A percentile compares a stretch with the other conserved stretches of the same genome.
These are phyloP conservation scores for Neodiprion pinetum DNA, from an alignment of 1,140 invertebrate species.

Conservation along the genomic window DNA sequence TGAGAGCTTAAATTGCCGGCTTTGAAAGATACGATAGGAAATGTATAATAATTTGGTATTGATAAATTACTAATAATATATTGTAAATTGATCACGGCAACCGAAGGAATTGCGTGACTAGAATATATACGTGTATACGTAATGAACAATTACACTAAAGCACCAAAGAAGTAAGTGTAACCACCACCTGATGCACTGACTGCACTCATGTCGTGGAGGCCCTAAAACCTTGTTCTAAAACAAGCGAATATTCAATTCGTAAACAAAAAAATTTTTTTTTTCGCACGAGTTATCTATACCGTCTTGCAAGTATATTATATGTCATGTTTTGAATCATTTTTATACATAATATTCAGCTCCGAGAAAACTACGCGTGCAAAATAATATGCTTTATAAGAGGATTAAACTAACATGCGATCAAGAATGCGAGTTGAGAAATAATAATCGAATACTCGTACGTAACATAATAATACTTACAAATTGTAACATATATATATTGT, in stretches of 20 bases:
- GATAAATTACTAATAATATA: neutral
- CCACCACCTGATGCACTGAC: too few species aligned
- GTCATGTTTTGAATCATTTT: neutral
- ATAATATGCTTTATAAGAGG: neutral
- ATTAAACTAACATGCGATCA: neutral
- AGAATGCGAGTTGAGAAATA: neutral
- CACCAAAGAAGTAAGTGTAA: neutral
- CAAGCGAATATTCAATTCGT: neutral
- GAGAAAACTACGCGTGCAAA: neutral
- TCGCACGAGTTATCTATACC: neutral
- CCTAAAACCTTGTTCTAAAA: neutral
- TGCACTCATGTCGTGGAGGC: neutral
- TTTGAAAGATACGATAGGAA: too few species aligned
- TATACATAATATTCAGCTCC: neutral
- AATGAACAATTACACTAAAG: neutral
- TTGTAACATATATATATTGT: neutral
- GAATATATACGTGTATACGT: neutral
- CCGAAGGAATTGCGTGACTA: neutral
- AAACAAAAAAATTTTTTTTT: neutral
- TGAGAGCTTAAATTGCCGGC: neutral
- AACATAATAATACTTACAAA: neutral
- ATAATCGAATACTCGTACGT: neutral
- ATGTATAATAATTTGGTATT: too few species aligned
- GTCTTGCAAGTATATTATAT: neutral
- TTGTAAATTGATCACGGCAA: neutral